phyloP scores from a whole-genome alignment of 2,888 invertebrate genomes.

The Lycia hirtaria region DNA sequence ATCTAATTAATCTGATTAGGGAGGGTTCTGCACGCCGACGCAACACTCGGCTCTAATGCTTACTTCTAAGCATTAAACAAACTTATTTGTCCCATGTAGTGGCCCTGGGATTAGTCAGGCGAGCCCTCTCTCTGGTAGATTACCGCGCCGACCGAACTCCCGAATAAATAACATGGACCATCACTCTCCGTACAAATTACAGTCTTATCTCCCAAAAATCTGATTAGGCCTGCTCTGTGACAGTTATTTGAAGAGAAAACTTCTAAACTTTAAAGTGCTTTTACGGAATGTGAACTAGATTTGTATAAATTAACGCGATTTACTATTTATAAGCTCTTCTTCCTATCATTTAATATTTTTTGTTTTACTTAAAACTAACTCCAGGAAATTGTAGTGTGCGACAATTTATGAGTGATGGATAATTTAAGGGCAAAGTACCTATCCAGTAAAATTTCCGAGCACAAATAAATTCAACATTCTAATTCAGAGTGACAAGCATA shows the following conservation, averaged over 20 bases:
- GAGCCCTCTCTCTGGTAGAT: conserved; percentile 56
- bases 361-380: neutral
- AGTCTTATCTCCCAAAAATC: conserved; percentile 44
- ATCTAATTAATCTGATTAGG: conserved; percentile 83
- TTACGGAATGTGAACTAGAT: conserved; percentile 17
- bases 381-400: no score
- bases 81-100: conserved; percentile 75
- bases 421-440: no score
- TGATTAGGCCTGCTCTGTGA: conserved; percentile 40
- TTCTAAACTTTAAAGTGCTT: conserved; percentile 37
- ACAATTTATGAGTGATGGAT: no score
- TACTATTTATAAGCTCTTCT: neutral
- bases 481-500: no score
- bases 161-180: conserved; percentile 52
- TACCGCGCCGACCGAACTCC: conserved; percentile 50
- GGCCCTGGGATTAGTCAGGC: conserved; percentile 68
- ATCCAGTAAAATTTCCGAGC: no score
- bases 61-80: conserved; percentile 75
- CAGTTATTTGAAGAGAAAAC: conserved; percentile 35
- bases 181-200: conserved; percentile 53
- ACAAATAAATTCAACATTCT: no score
- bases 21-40: conserved; percentile 67
- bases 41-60: conserved; percentile 75
- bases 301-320: conserved; percentile 3
- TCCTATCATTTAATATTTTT: neutral